Evolutionary conservation across 2,113 vertebrate genomes (phyloP), one percentile per base, ranked within the genome.

Genomic region (Austrofundulus limnaeus): DNA sequence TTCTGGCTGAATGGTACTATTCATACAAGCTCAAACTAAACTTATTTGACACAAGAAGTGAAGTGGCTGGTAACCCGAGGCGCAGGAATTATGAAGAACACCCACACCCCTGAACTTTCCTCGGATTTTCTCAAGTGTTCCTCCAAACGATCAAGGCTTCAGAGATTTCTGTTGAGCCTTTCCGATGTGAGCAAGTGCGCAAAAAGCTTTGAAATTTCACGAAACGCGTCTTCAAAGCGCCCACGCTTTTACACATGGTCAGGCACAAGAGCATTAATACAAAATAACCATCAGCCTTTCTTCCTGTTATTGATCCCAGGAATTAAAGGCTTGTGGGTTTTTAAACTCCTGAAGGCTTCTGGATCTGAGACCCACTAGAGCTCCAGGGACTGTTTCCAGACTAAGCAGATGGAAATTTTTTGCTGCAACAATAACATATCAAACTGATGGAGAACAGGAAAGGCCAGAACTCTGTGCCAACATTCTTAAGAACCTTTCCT

Each of bases 371-470:
- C 57, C 41, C 17, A 48, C 61, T 62, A 49, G 57, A 74, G 65
- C 56, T 72, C 47, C 12, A 7, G 69, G 55, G 65, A 70, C 66
- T 46, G 19, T 80, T 75, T 82, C 49, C 63, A 68, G 51, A 52
- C n/a, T 58, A 7, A 11, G 2, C 14, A 46, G 61, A 81, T 65
- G 68, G 76, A 83, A 83, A 60, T 58, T 76, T 78, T 85, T 65
- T 75, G 77, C 73, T 66, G 72, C 46, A 69, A 75, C 67, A 87
- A 66, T 49, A 76, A 74, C 80, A 63, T 77, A 70, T 63, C 50
- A 70, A 64, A 81, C 72, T 37, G 52, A 79, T 72, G 76, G 78
- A 85, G 50, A 74, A 54, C 59, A 39, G 67, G 61, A 46, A 72
- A 65, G 56, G 47, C 67, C 61, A 37, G 48, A 68, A 34, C 50